A percentile compares a stretch with the other conserved stretches of the same genome.
phyloP scores from a whole-genome alignment of 1,140 invertebrate genomes.

The Trypoxylus dichotomus region DNA sequence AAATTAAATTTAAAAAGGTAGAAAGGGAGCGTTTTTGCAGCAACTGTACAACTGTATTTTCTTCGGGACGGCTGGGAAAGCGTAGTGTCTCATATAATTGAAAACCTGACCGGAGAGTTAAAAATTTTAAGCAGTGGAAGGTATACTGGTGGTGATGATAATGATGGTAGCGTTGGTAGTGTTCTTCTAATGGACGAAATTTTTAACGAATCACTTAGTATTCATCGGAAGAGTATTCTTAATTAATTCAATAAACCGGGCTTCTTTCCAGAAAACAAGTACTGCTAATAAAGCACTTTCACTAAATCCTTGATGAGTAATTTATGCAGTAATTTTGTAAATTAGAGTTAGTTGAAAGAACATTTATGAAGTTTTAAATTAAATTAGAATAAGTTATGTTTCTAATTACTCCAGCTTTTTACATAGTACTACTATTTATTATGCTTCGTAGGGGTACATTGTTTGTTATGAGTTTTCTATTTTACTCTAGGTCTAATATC shows the following conservation, averaged over 20 bases:
- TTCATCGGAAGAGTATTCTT: constrained; percentile 3
- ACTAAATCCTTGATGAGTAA: background rate
- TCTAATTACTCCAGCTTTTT: no score
- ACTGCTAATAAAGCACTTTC: background rate
- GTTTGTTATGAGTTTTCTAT: no score
- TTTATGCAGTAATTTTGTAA: background rate
- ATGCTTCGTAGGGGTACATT: no score
- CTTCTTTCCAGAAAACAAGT: background rate
- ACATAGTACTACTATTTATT: no score
- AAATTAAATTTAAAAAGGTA: constrained; percentile 28
- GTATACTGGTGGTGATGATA: background rate
- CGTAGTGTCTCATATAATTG: constrained; percentile 13
- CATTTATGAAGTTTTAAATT: no score
- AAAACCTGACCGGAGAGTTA: constrained; percentile 26
- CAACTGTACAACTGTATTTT: constrained; percentile 25
- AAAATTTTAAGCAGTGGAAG: background rate
- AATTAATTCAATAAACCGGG: constrained; percentile 23
- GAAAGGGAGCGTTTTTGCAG: constrained; percentile 1
- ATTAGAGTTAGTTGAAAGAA: no score
- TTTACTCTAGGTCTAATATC: no score
- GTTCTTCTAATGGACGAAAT: constrained; percentile 4
- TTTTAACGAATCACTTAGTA: constrained; percentile 25
- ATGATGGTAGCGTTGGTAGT: background rate
- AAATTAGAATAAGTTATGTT: no score
- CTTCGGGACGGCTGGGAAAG: background rate